These are phyloP conservation scores for Gobius niger DNA, from an alignment of 2,113 vertebrate genomes.

Conservation along the genomic window DNA sequence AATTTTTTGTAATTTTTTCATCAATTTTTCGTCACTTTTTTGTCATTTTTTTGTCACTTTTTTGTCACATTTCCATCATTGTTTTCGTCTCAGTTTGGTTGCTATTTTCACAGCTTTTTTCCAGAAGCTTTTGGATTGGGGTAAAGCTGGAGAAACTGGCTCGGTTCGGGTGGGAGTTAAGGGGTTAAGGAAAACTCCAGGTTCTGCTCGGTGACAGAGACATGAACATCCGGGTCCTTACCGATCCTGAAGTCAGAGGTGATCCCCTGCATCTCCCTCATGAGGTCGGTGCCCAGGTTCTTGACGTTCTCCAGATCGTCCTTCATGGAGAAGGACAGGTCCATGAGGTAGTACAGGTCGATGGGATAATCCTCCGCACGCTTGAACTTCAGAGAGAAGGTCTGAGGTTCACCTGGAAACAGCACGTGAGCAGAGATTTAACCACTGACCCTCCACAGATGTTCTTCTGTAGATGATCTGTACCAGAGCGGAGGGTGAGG, in stretches of 20 bases:
- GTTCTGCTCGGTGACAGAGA: too few species aligned
- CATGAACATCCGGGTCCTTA: slow-evolving; percentile 63
- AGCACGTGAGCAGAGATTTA: background rate
- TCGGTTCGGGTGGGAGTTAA: too few species aligned
- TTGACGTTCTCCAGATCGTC: slow-evolving; percentile 98
- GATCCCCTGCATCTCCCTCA: slow-evolving; percentile 89
- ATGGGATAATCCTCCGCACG: slow-evolving; percentile 97
- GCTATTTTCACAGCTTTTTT: too few species aligned
- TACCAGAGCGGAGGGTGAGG: slow-evolving; percentile 88
- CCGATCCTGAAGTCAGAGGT: slow-evolving; percentile 96
- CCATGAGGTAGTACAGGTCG: slow-evolving; percentile 97
- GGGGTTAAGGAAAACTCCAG: too few species aligned
- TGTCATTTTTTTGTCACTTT: too few species aligned
- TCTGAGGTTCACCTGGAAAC: slow-evolving; percentile 87
- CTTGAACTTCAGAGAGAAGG: slow-evolving; percentile 89
- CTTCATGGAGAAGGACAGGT: slow-evolving; percentile 96
- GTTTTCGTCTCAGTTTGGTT: too few species aligned
- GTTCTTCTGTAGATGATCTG: background rate
- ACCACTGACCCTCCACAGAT: too few species aligned
- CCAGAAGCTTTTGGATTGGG: too few species aligned
- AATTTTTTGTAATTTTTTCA: too few species aligned
- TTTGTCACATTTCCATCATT: too few species aligned
- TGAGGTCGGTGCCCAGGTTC: slow-evolving; percentile 90
- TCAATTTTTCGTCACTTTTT: too few species aligned
- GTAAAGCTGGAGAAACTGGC: too few species aligned